Percentiles rank a stretch among this genome's conserved stretches.
phyloP scores from a whole-genome alignment of 2,888 invertebrate species.

The Allacma fusca region DNA sequence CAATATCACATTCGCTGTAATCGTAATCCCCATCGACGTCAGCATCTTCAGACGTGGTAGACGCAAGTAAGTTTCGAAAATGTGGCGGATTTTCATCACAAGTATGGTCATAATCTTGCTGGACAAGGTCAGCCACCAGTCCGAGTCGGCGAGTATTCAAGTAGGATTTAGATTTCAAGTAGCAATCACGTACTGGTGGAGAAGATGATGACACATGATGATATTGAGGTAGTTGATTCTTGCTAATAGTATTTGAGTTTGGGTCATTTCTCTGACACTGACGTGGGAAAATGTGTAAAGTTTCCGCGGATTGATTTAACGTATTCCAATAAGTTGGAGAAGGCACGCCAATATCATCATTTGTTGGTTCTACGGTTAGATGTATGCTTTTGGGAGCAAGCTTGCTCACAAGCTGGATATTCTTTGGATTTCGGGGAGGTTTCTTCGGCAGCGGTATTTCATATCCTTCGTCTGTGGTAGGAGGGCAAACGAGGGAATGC shows the following conservation, averaged over 20 bases:
- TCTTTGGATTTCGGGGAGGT: slow-evolving; percentile 48
- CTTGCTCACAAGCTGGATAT: slow-evolving; percentile 17
- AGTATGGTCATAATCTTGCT: not conserved
- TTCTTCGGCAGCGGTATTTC: slow-evolving; percentile 58
- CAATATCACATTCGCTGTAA: slow-evolving; percentile 27
- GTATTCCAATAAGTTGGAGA: slow-evolving; percentile 49
- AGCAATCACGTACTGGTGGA: not conserved
- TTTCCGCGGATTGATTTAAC: not conserved
- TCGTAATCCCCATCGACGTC: slow-evolving; percentile 39
- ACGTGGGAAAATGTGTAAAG: not conserved
- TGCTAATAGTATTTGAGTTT: not conserved
- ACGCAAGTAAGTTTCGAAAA: slow-evolving; percentile 44
- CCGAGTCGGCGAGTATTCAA: slow-evolving; percentile 19
- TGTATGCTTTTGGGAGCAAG: not conserved
- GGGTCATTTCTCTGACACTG: too few relatives aligned
- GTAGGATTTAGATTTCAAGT: not conserved
- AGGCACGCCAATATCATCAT: slow-evolving; percentile 34
- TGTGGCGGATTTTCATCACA: not conserved
- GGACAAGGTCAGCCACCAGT: not conserved
- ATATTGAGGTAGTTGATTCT: not conserved
- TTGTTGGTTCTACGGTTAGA: not conserved
- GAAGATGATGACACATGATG: not conserved
- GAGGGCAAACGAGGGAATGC: not conserved
- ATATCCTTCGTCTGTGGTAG: slow-evolving; percentile 53
- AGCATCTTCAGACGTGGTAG: slow-evolving; percentile 45